Percentiles rank a stretch among this genome's conserved stretches.
These are phyloP conservation scores for Bombyx huttoni DNA, from an alignment of 2,888 invertebrate species.

Conservation along the genomic window DNA sequence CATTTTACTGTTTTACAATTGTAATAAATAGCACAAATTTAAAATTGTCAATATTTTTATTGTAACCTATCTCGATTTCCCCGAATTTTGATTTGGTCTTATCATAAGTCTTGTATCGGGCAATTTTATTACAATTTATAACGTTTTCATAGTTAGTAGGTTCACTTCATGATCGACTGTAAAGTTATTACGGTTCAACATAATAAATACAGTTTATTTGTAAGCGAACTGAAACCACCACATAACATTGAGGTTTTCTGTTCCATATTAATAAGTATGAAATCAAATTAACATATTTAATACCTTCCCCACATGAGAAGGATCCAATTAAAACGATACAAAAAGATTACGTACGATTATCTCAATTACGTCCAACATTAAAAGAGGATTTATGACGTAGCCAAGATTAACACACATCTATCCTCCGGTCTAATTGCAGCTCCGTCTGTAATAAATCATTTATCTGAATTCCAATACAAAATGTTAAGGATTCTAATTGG, in stretches of 20 bases:
- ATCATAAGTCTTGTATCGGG: background rate
- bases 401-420: constrained; percentile 54
- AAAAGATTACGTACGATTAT: constrained; percentile 45
- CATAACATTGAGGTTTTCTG: background rate
- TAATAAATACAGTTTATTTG: background rate
- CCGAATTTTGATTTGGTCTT: background rate
- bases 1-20: constrained; percentile 15
- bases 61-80: constrained; percentile 3
- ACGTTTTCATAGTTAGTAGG: background rate
- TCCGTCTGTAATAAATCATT: constrained; percentile 52
- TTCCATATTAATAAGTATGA: background rate
- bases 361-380: constrained; percentile 42
- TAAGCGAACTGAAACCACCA: background rate
- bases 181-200: too few species aligned
- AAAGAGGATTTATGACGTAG: constrained; percentile 53
- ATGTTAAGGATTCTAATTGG: constrained; percentile 64
- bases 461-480: constrained; percentile 34
- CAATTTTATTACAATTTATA: background rate
- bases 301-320: constrained; percentile 26
- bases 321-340: constrained; percentile 30
- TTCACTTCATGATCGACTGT: background rate
- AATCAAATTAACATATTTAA: background rate
- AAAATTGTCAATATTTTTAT: constrained; percentile 3
- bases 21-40: constrained; percentile 14
- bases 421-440: constrained; percentile 47